A percentile compares a stretch with the other conserved stretches of the same genome.
Evolutionary conservation across 2,113 vertebrate genomes (phyloP).

Genomic region (Gracilinanus agilis): DNA sequence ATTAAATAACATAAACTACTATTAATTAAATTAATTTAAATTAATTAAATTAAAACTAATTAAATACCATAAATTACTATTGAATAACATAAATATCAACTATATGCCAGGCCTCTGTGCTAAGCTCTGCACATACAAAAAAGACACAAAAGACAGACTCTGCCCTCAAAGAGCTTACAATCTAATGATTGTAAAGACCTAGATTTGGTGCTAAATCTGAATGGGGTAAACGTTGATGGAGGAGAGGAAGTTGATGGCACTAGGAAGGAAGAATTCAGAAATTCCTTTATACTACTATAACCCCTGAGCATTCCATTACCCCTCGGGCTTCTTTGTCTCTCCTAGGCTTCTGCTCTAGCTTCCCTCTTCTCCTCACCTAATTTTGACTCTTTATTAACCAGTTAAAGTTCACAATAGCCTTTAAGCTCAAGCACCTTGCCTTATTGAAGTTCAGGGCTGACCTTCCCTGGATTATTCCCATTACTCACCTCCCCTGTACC

Average conservation of each 20-base stretch:
- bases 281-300: neutral
- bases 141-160: neutral
- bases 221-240: neutral
- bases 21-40: no score
- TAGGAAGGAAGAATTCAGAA: neutral
- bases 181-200: neutral
- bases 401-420: neutral
- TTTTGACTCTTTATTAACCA: neutral
- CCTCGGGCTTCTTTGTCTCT: neutral
- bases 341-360: neutral
- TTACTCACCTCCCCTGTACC: neutral
- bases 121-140: neutral
- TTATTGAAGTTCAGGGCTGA: neutral
- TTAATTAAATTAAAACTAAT: no score
- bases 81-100: no score
- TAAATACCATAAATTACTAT: no score
- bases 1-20: no score
- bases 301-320: neutral
- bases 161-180: no score
- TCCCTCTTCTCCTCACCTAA: neutral
- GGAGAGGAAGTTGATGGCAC: neutral
- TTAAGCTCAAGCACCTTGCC: neutral
- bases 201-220: neutral
- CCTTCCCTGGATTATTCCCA: neutral
- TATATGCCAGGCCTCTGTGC: no score